Conservation (phyloP, 2,797 vertebrate genomes). For the Phrynocephalus guinanensis region DNA sequence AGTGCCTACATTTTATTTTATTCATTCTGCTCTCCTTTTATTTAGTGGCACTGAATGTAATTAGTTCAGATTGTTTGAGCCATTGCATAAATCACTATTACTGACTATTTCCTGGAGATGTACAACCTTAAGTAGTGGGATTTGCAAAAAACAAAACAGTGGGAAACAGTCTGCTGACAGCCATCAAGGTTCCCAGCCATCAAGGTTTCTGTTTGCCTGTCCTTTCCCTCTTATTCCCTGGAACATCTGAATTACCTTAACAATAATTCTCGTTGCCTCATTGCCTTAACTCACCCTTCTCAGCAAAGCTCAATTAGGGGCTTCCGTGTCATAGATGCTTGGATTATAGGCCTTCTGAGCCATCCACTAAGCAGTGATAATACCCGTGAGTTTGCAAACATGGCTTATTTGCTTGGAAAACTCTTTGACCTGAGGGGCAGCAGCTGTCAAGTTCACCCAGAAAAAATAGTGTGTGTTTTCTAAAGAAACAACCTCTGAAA, state of each 20-base stretch:
- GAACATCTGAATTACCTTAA: not conserved
- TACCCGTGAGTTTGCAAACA: constrained; percentile 37
- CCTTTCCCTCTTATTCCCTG: not conserved
- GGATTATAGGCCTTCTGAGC: constrained; percentile 20
- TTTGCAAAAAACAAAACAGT: not conserved
- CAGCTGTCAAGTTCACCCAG: not conserved
- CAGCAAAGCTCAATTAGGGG: constrained; percentile 25
- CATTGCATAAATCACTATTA: not conserved
- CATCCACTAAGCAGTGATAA: constrained; percentile 5
- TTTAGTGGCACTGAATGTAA: not conserved
- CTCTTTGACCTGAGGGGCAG: not conserved
- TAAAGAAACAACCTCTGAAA: not conserved
- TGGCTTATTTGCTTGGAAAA: constrained; percentile 30
- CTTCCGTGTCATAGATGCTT: constrained; percentile 9
- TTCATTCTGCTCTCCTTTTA: not conserved
- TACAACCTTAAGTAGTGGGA: not conserved
- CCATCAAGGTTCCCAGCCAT: not conserved
- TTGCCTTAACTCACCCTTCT: constrained; percentile 24
- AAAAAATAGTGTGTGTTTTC: not conserved
- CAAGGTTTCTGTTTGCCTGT: not conserved
- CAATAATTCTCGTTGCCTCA: not conserved
- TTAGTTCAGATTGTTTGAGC: not conserved
- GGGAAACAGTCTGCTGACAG: not conserved
- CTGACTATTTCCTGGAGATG: not conserved
- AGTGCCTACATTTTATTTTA: not conserved